Conservation (phyloP, 2,888 invertebrate genomes). For the Lordiphosa andalusiaca region DNA sequence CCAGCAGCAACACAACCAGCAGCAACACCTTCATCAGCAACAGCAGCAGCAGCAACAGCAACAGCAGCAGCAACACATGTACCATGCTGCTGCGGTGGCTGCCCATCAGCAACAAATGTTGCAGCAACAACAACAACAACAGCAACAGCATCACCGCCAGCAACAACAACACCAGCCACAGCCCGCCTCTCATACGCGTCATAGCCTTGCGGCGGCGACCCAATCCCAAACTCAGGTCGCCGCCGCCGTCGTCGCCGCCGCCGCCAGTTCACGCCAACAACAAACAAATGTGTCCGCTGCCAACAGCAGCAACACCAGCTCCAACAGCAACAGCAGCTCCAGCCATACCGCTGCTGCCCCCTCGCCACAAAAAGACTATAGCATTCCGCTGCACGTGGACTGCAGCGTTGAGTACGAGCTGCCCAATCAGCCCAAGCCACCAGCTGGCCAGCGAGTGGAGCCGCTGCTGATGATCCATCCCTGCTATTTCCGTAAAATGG, state of each 20-base stretch:
- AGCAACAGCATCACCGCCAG: conserved; percentile 37
- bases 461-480: conserved; percentile 94
- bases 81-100: too few species aligned
- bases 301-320: conserved; percentile 62
- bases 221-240: conserved; percentile 49
- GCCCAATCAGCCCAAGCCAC: conserved; percentile 93
- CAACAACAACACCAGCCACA: too few species aligned
- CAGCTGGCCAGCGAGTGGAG: conserved; percentile 90
- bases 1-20: conserved; percentile 47
- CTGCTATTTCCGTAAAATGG: conserved; percentile 92
- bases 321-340: conserved; percentile 47
- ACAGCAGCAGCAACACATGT: conserved; percentile 40
- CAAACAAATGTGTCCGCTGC: conserved; percentile 41
- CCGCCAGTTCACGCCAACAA: conserved; percentile 47
- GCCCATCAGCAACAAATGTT: too few species aligned
- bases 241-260: conserved; percentile 50
- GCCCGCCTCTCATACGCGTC: conserved; percentile 45
- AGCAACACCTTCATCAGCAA: conserved; percentile 43
- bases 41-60: conserved; percentile 37
- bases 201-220: conserved; percentile 48
- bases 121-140: conserved; percentile 37
- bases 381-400: conserved; percentile 92
- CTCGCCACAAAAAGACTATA: conserved; percentile 87
- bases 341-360: conserved; percentile 70
- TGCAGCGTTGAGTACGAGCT: conserved; percentile 95